Percentiles rank a stretch among this genome's conserved stretches.
Conservation (phyloP, 2,797 vertebrate species). For the Miichthys miiuy region DNA sequence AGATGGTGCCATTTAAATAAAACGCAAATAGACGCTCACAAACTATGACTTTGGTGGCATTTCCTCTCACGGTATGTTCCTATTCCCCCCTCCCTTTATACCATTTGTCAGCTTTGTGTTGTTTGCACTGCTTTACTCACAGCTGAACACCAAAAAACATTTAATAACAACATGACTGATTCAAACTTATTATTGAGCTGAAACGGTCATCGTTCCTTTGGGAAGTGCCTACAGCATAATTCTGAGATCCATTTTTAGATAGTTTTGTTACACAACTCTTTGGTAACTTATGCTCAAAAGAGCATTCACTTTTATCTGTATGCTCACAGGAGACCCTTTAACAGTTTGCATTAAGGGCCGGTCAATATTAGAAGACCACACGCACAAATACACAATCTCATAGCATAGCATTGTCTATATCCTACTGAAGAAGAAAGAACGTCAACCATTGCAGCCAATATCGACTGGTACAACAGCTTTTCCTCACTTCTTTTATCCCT, state of each 20-base stretch:
- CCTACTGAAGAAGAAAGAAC: neutral
- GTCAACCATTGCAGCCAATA: slow-evolving; percentile 8
- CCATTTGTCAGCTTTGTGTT: neutral
- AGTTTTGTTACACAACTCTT: neutral
- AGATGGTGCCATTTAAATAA: neutral
- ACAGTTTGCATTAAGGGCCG: neutral
- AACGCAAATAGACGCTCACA: neutral
- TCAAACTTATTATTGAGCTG: slow-evolving; percentile 5
- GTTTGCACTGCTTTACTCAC: neutral
- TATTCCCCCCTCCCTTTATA: neutral
- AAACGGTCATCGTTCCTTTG: neutral
- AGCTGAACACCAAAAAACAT: neutral
- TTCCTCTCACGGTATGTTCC: neutral
- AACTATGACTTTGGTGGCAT: too few relatives aligned
- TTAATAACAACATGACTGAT: slow-evolving; percentile 6
- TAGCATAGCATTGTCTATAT: neutral
- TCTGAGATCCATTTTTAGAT: slow-evolving; percentile 2
- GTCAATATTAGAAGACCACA: neutral
- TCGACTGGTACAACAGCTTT: neutral
- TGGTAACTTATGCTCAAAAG: slow-evolving; percentile 3
- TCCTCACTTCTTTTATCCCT: slow-evolving; percentile 1
- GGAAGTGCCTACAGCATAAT: neutral
- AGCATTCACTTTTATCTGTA: neutral
- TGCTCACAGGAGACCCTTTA: neutral
- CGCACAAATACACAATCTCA: neutral